Evolutionary conservation across 2,797 vertebrate genomes (phyloP).

Genomic region (Manis pentadactyla): DNA sequence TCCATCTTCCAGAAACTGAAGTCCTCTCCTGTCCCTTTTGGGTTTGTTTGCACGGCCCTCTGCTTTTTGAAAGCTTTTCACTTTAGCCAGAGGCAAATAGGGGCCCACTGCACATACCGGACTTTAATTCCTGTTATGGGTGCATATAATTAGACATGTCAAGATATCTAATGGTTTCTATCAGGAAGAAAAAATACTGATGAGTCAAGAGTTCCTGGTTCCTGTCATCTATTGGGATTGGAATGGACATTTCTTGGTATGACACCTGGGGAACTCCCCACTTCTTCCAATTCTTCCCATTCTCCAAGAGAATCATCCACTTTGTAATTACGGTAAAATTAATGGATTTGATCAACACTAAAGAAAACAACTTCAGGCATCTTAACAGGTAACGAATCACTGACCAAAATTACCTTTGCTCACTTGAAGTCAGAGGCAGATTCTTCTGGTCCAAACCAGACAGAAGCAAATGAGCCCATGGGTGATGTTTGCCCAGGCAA

Average conservation of each 20-base stretch:
- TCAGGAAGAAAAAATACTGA: background rate
- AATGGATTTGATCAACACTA: background rate
- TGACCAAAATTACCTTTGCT: background rate
- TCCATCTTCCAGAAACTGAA: no score
- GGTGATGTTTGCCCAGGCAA: background rate
- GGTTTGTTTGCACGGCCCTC: no score
- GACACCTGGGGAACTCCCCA: background rate
- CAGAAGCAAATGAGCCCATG: background rate
- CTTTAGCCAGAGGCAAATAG: background rate
- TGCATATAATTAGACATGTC: background rate
- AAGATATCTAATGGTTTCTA: background rate
- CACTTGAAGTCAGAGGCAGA: background rate
- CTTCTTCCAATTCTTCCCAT: background rate
- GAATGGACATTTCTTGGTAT: background rate
- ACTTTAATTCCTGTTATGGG: background rate
- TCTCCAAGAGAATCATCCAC: background rate
- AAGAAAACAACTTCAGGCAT: background rate
- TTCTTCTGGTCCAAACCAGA: background rate
- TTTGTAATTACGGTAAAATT: background rate
- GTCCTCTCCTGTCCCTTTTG: no score
- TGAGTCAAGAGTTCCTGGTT: background rate
- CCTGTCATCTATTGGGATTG: background rate
- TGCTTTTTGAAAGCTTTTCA: background rate
- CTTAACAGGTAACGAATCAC: background rate
- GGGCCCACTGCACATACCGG: background rate